Conservation (phyloP, 2,888 invertebrate species). For the Nezara viridula region DNA sequence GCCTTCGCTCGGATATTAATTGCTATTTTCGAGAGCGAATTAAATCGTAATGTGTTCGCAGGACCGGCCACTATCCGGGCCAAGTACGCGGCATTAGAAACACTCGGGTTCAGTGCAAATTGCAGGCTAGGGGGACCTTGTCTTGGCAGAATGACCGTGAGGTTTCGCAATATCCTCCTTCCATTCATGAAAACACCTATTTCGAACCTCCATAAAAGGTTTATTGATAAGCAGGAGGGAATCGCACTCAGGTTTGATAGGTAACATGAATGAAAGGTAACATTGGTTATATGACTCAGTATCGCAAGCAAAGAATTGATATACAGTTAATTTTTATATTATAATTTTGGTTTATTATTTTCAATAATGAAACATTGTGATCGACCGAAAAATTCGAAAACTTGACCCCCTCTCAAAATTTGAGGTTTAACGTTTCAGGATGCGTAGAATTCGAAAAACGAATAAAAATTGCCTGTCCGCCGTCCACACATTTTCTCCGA, state of each 20-base stretch:
- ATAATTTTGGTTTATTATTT: too few species aligned
- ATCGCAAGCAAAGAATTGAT: too few species aligned
- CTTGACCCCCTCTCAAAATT: too few species aligned
- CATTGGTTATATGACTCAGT: too few species aligned
- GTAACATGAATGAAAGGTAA: too few species aligned
- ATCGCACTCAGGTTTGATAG: neutral
- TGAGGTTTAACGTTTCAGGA: too few species aligned
- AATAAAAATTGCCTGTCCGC: too few species aligned
- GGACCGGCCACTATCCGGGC: neutral
- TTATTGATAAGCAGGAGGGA: neutral
- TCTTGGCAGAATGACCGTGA: neutral
- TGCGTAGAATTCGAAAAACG: too few species aligned
- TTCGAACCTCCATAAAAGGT: neutral
- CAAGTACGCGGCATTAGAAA: constrained; percentile 19
- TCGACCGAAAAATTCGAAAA: too few species aligned
- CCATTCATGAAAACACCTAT: constrained; percentile 2
- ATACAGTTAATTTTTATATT: too few species aligned
- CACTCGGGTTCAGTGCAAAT: neutral
- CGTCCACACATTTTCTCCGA: too few species aligned
- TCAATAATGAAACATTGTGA: too few species aligned
- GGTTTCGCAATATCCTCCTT: neutral
- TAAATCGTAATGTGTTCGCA: neutral
- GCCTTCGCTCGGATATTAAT: neutral
- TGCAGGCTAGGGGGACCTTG: neutral
- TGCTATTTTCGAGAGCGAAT: neutral